A percentile compares a stretch with the other conserved stretches of the same genome.
phyloP scores from a whole-genome alignment of 1,140 invertebrate genomes.

The Drosophila burlai region DNA sequence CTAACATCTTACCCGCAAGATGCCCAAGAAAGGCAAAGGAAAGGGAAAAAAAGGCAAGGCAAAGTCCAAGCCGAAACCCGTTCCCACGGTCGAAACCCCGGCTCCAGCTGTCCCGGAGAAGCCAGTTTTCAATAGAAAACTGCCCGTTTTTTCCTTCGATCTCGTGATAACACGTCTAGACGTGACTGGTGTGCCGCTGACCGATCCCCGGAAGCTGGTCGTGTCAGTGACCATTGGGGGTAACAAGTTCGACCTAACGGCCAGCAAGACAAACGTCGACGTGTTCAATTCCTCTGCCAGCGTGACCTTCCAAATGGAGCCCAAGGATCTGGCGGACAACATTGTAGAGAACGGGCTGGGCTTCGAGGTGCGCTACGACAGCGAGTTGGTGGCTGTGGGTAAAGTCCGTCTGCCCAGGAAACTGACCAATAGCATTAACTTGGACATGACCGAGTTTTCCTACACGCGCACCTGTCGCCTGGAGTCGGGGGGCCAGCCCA shows the following conservation, averaged over 20 bases:
- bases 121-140: conserved; percentile 1
- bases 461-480: conserved; percentile 23
- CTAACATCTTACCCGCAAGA: not conserved
- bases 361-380: conserved; percentile 26
- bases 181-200: conserved; percentile 1
- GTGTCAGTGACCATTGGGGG: conserved; percentile 13
- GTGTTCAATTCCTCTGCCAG: conserved; percentile 22
- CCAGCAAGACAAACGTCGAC: conserved; percentile 5
- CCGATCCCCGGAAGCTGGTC: conserved; percentile 19
- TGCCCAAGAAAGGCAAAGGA: conserved; percentile 22
- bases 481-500: not conserved
- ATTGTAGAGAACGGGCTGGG: conserved; percentile 3
- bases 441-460: conserved; percentile 30
- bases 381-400: not conserved
- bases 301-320: conserved; percentile 13
- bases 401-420: conserved; percentile 1
- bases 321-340: not conserved
- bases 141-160: conserved; percentile 28
- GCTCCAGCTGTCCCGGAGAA: not conserved
- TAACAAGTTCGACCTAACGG: conserved; percentile 6
- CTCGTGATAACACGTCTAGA: conserved; percentile 19
- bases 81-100: not conserved
- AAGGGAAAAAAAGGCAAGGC: conserved; percentile 1
- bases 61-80: not conserved
- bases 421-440: not conserved